These are phyloP conservation scores for Hyalella azteca DNA, from an alignment of 2,888 invertebrate genomes.

Conservation along the genomic window DNA sequence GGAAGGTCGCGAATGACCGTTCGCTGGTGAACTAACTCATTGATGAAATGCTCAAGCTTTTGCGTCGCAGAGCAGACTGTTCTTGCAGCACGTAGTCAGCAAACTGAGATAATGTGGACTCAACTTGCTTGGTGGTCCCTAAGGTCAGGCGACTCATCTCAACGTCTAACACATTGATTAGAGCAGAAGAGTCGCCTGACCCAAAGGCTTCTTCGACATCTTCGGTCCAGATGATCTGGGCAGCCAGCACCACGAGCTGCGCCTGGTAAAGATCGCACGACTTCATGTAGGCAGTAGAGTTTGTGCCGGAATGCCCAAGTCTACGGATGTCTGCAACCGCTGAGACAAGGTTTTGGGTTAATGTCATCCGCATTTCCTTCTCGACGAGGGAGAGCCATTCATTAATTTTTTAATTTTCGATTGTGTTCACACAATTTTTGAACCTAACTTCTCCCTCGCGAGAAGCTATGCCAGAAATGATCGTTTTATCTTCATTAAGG, in stretches of 20 bases:
- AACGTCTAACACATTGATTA: slow-evolving; percentile 75
- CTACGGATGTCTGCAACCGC: slow-evolving; percentile 80
- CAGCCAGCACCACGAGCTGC: slow-evolving; percentile 95
- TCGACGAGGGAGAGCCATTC: slow-evolving; percentile 97
- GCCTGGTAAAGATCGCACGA: slow-evolving; percentile 85
- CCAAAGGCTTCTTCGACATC: slow-evolving; percentile 70
- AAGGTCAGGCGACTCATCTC: too few relatives aligned
- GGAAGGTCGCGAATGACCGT: slow-evolving; percentile 93
- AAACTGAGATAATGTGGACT: slow-evolving; percentile 91
- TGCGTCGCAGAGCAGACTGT: slow-evolving; percentile 90
- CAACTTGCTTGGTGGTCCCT: too few relatives aligned
- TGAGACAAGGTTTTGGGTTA: slow-evolving; percentile 88
- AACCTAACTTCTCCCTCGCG: slow-evolving; percentile 88
- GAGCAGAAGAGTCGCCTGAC: slow-evolving; percentile 69
- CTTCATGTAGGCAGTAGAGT: slow-evolving; percentile 77
- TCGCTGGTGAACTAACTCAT: slow-evolving; percentile 98
- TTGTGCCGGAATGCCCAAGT: slow-evolving; percentile 52
- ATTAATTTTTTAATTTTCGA: slow-evolving; percentile 96
- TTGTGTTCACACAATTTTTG: slow-evolving; percentile 74
- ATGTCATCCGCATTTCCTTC: slow-evolving; percentile 93
- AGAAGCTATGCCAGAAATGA: slow-evolving; percentile 91
- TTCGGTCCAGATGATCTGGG: slow-evolving; percentile 98
- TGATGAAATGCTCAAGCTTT: slow-evolving; percentile 98
- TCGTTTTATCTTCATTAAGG: slow-evolving; percentile 89
- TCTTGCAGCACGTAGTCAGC: slow-evolving; percentile 98